Evolutionary conservation across 2,113 vertebrate species (phyloP), one percentile per base, ranked within the genome.

Genomic region (Neopipo cinnamomea): DNA sequence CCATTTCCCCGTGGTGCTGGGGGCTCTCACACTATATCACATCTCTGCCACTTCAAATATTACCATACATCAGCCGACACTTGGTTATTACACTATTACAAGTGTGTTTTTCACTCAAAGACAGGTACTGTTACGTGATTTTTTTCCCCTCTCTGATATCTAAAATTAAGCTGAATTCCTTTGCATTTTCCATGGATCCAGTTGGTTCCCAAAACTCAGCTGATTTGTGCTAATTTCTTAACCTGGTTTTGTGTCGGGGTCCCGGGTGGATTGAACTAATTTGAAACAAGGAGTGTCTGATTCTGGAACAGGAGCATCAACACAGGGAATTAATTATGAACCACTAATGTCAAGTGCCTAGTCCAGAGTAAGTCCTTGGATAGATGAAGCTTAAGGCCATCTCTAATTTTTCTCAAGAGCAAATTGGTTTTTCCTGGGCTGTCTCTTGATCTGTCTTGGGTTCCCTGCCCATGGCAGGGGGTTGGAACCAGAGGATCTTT

Each of bases 221-320:
- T 95, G 78, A 44, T 93, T 47, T 96, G 95, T 97, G 93, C 95
- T 96, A 35, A 94, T 96, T 96, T 97, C 89, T 85, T 95, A 96
- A 94, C 96, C 94, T 96, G 95, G 89, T 96, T 95, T 96, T 53
- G 91, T 93, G 94, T 56, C 5, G 0, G 73, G 56, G 52, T 92
- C 96, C 61, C 86, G 0, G 10, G 87, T 89, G 95, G 62, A 41
- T 92, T 76, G 89, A 91, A n/a, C 94, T 94, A 94, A 94, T 89
- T 96, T 84, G 93, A 74, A 91, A 24, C 12, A 46, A 95, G 87
- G 87, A 4, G 8, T 75, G 91, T 91, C 89, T 84, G 95, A 95
- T 92, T 87, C 95, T 73, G 53, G 93, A 96, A 97, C 42, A 96
- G 75, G 95, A 96, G 91, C 96, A 96, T 58, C 93, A 93, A 95